Conservation (phyloP, 2,113 vertebrate species). For the Cottus gobio region DNA sequence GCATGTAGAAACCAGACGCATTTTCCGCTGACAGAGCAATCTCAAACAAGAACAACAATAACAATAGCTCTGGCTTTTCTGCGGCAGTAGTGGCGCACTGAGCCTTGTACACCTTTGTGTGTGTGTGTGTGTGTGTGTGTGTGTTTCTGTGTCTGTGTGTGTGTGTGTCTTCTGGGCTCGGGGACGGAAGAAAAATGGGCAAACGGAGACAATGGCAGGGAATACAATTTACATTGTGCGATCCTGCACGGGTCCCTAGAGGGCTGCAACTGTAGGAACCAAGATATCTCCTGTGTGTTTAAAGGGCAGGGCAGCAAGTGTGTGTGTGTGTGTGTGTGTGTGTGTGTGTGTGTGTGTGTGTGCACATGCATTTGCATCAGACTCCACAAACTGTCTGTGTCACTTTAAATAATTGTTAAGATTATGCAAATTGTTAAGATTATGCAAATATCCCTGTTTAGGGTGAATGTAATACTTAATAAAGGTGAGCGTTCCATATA, state of each 20-base stretch:
- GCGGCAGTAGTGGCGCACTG: conserved; percentile 34
- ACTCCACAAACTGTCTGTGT: too few species aligned
- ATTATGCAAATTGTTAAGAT: too few species aligned
- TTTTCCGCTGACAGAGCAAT: conserved; percentile 71
- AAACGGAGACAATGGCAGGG: conserved; percentile 77
- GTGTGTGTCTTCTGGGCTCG: conserved; percentile 22
- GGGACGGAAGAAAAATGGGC: conserved; percentile 77
- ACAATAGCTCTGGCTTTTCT: conserved; percentile 64
- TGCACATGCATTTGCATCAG: too few species aligned
- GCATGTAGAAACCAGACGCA: conserved; percentile 49
- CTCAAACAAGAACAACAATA: conserved; percentile 68
- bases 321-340: neutral
- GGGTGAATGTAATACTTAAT: neutral
- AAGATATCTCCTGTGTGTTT: conserved; percentile 43
- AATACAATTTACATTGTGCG: conserved; percentile 80
- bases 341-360: neutral
- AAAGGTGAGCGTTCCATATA: neutral
- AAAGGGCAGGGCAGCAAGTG: neutral
- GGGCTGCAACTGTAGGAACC: conserved; percentile 47
- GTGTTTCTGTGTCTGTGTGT: neutral
- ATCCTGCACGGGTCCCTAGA: conserved; percentile 56
- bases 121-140: conserved; percentile 13
- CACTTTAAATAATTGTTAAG: too few species aligned
- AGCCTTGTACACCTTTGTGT: conserved; percentile 23
- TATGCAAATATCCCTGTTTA: too few species aligned